Percentiles rank a stretch among this genome's conserved stretches.
Conservation (phyloP, 2,888 invertebrate genomes). For the Frankliniella fusca region DNA sequence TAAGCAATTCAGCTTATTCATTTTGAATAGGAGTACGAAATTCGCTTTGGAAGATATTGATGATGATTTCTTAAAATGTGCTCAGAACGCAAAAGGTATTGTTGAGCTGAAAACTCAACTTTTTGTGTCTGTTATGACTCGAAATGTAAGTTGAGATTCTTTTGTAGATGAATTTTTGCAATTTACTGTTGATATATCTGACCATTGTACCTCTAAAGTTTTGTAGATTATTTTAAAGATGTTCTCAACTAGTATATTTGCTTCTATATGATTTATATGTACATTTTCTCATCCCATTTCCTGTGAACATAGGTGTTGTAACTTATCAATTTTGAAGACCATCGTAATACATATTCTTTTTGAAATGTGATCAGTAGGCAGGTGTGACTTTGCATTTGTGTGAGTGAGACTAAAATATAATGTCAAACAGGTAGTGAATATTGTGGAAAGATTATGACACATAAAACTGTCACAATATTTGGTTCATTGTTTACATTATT, state of each 20-base stretch:
- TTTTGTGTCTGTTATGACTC: not conserved
- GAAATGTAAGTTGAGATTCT: not conserved
- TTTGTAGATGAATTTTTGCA: not conserved
- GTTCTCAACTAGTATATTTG: not conserved
- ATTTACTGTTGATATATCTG: not conserved
- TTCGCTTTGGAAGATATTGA: too few species aligned
- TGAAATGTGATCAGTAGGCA: not conserved
- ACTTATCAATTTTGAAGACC: not conserved
- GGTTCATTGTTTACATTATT: too few species aligned
- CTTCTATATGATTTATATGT: not conserved
- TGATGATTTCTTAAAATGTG: too few species aligned
- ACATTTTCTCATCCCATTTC: not conserved
- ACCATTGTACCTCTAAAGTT: constrained; percentile 3
- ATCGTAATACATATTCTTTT: not conserved
- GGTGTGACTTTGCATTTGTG: not conserved
- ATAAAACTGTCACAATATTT: too few species aligned
- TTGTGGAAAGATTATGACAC: not conserved
- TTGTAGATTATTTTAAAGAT: constrained; percentile 1
- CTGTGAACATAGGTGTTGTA: not conserved
- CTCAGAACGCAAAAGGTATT: too few species aligned
- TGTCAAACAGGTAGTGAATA: not conserved
- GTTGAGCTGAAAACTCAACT: not conserved
- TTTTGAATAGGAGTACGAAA: not conserved
- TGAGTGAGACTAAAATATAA: not conserved
- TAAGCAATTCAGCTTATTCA: constrained; percentile 21